Base-by-base conservation (phyloP, 2,888 invertebrate genomes). In the Agrochola macilenta region DNA sequence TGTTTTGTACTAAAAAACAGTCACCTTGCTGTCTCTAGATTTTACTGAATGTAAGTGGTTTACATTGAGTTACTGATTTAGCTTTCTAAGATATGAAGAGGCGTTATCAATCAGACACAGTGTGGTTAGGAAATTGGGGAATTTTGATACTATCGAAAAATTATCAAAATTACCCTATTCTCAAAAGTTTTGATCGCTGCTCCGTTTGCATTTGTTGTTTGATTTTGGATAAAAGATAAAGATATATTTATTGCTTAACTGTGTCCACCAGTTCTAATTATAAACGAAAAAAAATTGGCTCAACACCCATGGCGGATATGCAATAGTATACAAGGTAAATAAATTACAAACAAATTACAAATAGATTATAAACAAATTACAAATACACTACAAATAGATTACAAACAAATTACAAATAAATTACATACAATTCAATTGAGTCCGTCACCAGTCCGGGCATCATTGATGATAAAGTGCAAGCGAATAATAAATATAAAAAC, bases 11-110 rank as follows among this genome's bases (percentile, higher is more conserved):
- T 14, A 39, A 30, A n/a, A 12, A 58, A 43, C 11, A 54, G 64
- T 60, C 60, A 73, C 60, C 65, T 49, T 26, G 57, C 43, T 20
- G 82, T 80, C 80, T 80, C 66, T 76, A 49, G 43, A 39, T 57
- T 54, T 54, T 66, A 20, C n/a, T 74, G 46, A 80, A 79, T 79
- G 57, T 30, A 12, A 79, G 12, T 35, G 23, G 58, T 60, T 54
- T 46, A 14, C 58, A 73, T 73, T 79, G 30, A 58, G 52, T 58
- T 26, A 49, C 39, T 64, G 20, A 52, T 79, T 63, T 58, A 64
- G 57, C 1, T 72, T 57, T 30, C 20, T 17, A 9, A 5, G 9
- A 54, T 49, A 11, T 75, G 11, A 2, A 69, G 7, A 30, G 11
- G 30, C n/a, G 17, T 52, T n/a, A 30, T 52, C 11, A 52, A 5